phyloP scores from a whole-genome alignment of 2,113 vertebrate genomes.

The Cygnus atratus region DNA sequence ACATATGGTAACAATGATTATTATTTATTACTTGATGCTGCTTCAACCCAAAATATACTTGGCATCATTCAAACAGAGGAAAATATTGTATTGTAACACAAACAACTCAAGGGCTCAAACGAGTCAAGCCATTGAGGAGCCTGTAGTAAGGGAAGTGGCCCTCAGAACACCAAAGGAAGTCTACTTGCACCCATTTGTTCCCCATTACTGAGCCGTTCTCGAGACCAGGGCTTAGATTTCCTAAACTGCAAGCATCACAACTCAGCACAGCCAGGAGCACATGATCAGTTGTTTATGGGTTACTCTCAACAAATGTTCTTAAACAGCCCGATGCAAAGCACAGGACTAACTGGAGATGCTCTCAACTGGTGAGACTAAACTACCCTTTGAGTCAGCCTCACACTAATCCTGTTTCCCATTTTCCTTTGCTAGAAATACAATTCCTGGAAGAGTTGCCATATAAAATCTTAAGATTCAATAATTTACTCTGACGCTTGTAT shows the following conservation, averaged over 20 bases:
- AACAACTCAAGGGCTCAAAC: background rate
- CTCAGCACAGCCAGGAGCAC: background rate
- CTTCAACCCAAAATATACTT: conserved; percentile 23
- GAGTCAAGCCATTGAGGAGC: background rate
- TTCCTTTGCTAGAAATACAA: background rate
- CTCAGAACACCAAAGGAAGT: background rate
- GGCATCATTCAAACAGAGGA: conserved; percentile 11
- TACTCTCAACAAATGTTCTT: background rate
- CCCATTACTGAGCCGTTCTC: background rate
- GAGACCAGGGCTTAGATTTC: background rate
- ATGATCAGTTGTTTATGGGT: background rate
- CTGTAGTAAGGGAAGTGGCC: background rate
- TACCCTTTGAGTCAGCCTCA: background rate
- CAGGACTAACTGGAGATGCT: background rate
- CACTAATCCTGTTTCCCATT: background rate
- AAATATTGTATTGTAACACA: background rate
- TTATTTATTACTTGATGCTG: conserved; percentile 33
- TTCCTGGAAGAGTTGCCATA: background rate
- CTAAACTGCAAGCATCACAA: background rate
- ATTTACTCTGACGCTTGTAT: background rate
- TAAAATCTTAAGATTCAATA: background rate
- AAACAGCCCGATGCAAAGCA: background rate
- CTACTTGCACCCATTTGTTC: background rate
- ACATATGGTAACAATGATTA: conserved; percentile 39
- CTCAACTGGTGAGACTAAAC: background rate